Evolutionary conservation across 1,140 invertebrate genomes (phyloP), one percentile per base, ranked within the genome.

Genomic region (Hydropsyche tenuis): DNA sequence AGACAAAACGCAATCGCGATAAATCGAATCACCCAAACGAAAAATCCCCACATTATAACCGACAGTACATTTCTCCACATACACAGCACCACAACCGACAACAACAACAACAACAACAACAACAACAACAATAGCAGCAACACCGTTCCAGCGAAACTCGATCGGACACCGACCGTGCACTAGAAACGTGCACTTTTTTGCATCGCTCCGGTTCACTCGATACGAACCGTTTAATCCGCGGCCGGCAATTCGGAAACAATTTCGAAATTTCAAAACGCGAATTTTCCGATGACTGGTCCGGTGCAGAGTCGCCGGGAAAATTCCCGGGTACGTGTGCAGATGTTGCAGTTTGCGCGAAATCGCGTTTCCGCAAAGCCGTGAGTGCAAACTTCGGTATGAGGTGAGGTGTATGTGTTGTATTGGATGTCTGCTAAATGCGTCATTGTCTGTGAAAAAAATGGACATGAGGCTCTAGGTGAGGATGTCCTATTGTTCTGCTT

Each of bases 191-290:
- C 9, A 4, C 3, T 9, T 37, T 37, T 37, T 37, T 37, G 3
- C 9, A 3, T 9, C 3, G 30, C 30, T 37, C 30, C 30, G 30
- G n/a, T 37, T 37, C 30, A 9, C 9, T 37, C 30, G 30, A 37
- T 37, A 9, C 30, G 30, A 37, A 37, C 56, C 12, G 5, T 60
- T 60, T 60, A 60, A 60, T 60, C 56, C 11, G 20, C 30, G 30
- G 30, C 11, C 22, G 25, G 22, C 56, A 60, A 60, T 60, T 60
- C 25, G 56, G 23, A 60, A 60, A 60, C 56, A 60, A 60, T 60
- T 60, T 60, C 56, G 56, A 60, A 60, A 60, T 60, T 60, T 60
- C 56, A 20, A 60, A 60, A 60, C 56, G 23, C 20, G 56, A 60
- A 37, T 60, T 27, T 18, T 60, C 56, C 11, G 56, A 20, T 25